A percentile compares a stretch with the other conserved stretches of the same genome.
Conservation (phyloP, 2,113 vertebrate genomes). For the Coracopsis vasa region DNA sequence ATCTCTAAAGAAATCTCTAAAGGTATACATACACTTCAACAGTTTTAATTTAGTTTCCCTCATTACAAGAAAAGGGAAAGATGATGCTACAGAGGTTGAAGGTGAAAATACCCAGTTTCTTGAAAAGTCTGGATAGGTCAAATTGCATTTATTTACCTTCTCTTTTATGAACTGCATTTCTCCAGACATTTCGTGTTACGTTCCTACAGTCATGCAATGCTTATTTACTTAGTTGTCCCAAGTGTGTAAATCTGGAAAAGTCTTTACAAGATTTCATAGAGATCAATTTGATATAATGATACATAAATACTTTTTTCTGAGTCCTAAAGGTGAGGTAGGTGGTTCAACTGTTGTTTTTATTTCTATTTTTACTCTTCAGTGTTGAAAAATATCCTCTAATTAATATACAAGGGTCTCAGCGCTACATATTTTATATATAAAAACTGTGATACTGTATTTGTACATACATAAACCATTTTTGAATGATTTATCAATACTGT, state of each 20-base stretch:
- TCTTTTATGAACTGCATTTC: not conserved
- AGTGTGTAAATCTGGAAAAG: not conserved
- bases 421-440: not conserved
- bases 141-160: not conserved
- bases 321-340: not conserved
- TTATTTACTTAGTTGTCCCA: conserved; percentile 25
- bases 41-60: not conserved
- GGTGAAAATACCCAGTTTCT: not conserved
- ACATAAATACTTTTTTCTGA: not conserved
- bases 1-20: not conserved
- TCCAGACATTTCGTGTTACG: not conserved
- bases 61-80: not conserved
- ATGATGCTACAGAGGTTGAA: not conserved
- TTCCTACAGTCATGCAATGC: not conserved
- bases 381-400: not conserved
- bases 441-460: not conserved
- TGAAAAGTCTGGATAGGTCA: conserved; percentile 4
- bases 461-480: not conserved
- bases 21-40: not conserved
- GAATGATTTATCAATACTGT: not conserved
- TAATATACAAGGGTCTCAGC: not conserved
- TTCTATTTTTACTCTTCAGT: not conserved
- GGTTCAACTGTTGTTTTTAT: not conserved
- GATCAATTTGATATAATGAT: not conserved
- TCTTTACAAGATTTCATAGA: not conserved